These are phyloP conservation scores for Taphrorychus bicolor DNA, from an alignment of 2,888 invertebrate species.

Conservation along the genomic window DNA sequence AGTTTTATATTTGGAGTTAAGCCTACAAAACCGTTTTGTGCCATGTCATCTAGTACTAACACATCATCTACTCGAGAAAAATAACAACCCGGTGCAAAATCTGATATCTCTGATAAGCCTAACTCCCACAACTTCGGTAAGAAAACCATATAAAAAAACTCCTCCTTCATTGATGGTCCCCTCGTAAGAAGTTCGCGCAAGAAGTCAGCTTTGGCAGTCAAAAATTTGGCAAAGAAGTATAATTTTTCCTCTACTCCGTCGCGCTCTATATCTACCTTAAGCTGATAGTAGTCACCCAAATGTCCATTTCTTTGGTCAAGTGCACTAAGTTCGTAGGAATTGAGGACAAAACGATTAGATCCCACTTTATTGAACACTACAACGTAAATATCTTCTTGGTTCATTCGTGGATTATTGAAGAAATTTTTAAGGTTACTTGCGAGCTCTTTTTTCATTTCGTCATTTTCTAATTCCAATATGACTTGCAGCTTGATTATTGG, in stretches of 20 bases:
- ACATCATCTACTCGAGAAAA: conserved; percentile 51
- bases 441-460: neutral
- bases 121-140: conserved; percentile 53
- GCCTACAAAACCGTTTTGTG: conserved; percentile 33
- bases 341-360: conserved; percentile 42
- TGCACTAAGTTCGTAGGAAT: conserved; percentile 39
- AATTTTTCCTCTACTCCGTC: neutral
- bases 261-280: conserved; percentile 37
- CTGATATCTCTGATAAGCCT: conserved; percentile 43
- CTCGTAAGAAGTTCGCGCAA: conserved; percentile 37
- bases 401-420: conserved; percentile 36
- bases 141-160: conserved; percentile 56
- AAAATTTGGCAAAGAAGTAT: conserved; percentile 27
- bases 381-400: conserved; percentile 47
- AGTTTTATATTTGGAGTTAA: conserved; percentile 30
- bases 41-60: conserved; percentile 58
- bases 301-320: conserved; percentile 46
- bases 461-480: neutral
- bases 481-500: conserved; percentile 22
- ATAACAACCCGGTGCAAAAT: conserved; percentile 54
- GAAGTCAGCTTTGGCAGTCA: conserved; percentile 25
- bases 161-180: conserved; percentile 47
- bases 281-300: conserved; percentile 50
- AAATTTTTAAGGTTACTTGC: conserved; percentile 18
- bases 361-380: conserved; percentile 45